Percentiles rank a stretch among this genome's conserved stretches.
phyloP scores from a whole-genome alignment of 2,113 vertebrate species.

The Pyrgilauda ruficollis region DNA sequence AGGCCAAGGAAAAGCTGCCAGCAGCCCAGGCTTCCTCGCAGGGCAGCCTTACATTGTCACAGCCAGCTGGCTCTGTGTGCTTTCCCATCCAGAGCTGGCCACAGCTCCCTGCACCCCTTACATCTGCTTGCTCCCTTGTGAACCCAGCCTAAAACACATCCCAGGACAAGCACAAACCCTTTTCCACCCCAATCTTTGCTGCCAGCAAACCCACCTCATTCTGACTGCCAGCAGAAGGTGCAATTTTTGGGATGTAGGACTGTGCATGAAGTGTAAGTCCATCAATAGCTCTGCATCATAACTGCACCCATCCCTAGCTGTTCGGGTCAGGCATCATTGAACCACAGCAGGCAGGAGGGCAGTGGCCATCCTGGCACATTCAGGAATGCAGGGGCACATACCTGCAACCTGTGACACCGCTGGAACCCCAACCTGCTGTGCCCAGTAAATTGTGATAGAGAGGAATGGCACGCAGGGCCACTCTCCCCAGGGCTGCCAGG shows the following conservation, averaged over 20 bases:
- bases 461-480: not conserved
- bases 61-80: not conserved
- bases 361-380: not conserved
- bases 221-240: not conserved
- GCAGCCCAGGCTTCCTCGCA: not conserved
- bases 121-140: not conserved
- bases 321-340: accelerated
- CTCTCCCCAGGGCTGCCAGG: not conserved
- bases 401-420: not conserved
- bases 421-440: not conserved
- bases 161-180: not conserved
- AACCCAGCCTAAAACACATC: not conserved
- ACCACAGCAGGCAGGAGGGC: not conserved
- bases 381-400: not conserved
- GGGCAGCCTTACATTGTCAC: not conserved
- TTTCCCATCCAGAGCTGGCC: not conserved
- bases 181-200: not conserved
- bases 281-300: not conserved
- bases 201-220: not conserved
- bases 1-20: not conserved
- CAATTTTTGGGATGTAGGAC: not conserved
- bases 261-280: accelerated
- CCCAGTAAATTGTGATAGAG: not conserved
- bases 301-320: not conserved
- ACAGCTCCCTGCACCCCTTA: not conserved